Conservation (phyloP, 2,113 vertebrate species). For the Erythrolamprus reginae region DNA sequence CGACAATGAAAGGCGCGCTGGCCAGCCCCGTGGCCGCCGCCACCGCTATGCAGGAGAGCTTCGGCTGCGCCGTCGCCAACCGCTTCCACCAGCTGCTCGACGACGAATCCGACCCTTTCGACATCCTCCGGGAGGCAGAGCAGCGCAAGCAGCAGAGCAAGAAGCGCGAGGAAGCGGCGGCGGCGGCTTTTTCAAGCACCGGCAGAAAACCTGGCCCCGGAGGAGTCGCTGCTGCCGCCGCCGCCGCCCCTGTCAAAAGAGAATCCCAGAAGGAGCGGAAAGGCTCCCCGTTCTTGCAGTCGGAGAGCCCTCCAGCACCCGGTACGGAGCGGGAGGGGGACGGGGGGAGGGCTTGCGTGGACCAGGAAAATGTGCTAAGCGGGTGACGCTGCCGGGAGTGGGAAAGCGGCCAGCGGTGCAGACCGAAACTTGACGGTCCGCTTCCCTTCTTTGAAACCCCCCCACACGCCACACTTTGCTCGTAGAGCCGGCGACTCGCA, state of each 20-base stretch:
- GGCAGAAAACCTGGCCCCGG: slow-evolving; percentile 24
- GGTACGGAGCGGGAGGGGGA: slow-evolving; percentile 4
- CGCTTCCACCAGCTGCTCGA: slow-evolving; percentile 85
- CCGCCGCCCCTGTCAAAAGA: slow-evolving; percentile 43
- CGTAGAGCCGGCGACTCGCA: background rate
- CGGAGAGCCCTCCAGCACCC: background rate
- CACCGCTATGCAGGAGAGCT: slow-evolving; percentile 69
- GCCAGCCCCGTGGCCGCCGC: slow-evolving; percentile 48
- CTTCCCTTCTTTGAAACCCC: background rate
- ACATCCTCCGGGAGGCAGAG: slow-evolving; percentile 74
- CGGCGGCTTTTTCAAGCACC: slow-evolving; percentile 15
- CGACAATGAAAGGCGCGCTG: slow-evolving; percentile 62
- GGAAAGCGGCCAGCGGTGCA: background rate
- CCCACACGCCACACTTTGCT: background rate
- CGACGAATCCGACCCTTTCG: slow-evolving; percentile 85
- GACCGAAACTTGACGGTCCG: background rate
- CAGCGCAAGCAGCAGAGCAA: slow-evolving; percentile 65
- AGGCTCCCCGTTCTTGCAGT: slow-evolving; percentile 34
- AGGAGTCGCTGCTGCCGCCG: background rate
- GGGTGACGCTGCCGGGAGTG: background rate
- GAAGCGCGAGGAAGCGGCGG: slow-evolving; percentile 49
- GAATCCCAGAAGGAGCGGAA: slow-evolving; percentile 66
- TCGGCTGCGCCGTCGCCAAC: slow-evolving; percentile 81
- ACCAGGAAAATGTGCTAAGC: background rate
- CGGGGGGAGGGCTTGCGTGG: background rate